phyloP scores from a whole-genome alignment of 2,888 invertebrate genomes.

The Mechanitis messenoides region DNA sequence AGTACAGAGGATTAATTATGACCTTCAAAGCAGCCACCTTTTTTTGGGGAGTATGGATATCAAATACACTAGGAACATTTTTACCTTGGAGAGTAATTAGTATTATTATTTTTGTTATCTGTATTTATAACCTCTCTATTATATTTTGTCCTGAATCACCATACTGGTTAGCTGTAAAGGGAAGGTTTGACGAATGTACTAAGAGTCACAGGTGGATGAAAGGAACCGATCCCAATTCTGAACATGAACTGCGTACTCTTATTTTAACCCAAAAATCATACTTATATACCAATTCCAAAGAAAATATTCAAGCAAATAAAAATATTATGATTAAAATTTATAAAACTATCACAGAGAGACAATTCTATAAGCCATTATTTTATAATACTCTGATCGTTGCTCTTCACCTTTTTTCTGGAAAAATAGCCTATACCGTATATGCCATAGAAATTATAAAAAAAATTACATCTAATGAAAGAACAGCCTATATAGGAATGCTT shows the following conservation, averaged over 20 bases:
- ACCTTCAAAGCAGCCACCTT: conserved; percentile 26
- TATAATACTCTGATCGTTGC: conserved; percentile 11
- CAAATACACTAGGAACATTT: conserved; percentile 29
- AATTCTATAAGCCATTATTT: conserved; percentile 23
- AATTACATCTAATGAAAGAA: conserved; percentile 25
- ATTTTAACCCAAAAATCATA: conserved; percentile 32
- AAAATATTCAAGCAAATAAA: neutral
- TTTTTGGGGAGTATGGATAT: conserved; percentile 30
- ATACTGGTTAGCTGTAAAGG: conserved; percentile 29
- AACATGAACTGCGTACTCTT: conserved; percentile 24
- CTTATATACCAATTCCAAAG: conserved; percentile 17
- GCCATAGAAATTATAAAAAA: conserved; percentile 30
- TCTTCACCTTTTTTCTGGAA: conserved; percentile 29
- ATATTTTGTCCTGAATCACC: conserved; percentile 32
- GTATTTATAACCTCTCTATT: conserved; percentile 19
- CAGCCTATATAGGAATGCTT: conserved; percentile 32
- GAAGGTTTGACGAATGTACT: conserved; percentile 27
- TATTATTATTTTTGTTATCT: conserved; percentile 20
- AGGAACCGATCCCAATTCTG: conserved; percentile 24
- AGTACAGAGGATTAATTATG: conserved; percentile 29
- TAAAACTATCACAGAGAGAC: conserved; percentile 7
- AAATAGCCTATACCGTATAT: conserved; percentile 29
- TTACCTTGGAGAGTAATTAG: conserved; percentile 29
- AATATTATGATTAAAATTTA: conserved; percentile 3
- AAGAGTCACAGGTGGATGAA: conserved; percentile 28